These are phyloP conservation scores for Watsonalla cultraria DNA, from an alignment of 2,888 invertebrate species.

Conservation along the genomic window DNA sequence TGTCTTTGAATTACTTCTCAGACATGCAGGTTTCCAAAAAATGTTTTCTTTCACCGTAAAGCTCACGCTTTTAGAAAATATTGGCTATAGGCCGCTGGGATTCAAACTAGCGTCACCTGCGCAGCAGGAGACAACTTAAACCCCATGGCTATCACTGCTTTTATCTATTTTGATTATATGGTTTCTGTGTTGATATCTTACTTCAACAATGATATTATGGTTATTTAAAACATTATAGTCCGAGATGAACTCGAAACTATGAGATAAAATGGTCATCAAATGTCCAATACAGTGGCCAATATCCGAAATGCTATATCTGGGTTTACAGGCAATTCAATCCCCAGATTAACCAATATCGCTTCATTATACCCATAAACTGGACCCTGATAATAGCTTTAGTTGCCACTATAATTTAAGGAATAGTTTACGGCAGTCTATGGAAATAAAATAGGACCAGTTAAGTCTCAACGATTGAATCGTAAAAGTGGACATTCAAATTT, in stretches of 20 bases:
- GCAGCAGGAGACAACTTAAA: no score
- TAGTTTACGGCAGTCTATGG: slow-evolving; percentile 24
- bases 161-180: no score
- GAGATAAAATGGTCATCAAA: slow-evolving; percentile 21
- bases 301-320: slow-evolving; percentile 21
- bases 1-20: no score
- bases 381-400: slow-evolving; percentile 23
- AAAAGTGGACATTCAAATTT: slow-evolving; percentile 43
- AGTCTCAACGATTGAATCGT: slow-evolving; percentile 29
- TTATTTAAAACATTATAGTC: no score
- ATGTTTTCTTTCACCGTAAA: no score
- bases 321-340: slow-evolving; percentile 33
- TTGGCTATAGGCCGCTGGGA: no score
- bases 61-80: no score
- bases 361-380: slow-evolving; percentile 38
- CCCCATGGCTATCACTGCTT: no score
- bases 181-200: no score
- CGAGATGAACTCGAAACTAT: not conserved
- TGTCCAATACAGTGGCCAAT: slow-evolving; percentile 19
- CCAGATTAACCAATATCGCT: slow-evolving; percentile 42
- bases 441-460: slow-evolving; percentile 29
- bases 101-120: no score
- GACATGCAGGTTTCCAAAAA: no score
- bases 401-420: slow-evolving; percentile 13
- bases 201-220: no score